Base-by-base conservation (phyloP, 1,140 invertebrate genomes). In the Bemisia tabaci region DNA sequence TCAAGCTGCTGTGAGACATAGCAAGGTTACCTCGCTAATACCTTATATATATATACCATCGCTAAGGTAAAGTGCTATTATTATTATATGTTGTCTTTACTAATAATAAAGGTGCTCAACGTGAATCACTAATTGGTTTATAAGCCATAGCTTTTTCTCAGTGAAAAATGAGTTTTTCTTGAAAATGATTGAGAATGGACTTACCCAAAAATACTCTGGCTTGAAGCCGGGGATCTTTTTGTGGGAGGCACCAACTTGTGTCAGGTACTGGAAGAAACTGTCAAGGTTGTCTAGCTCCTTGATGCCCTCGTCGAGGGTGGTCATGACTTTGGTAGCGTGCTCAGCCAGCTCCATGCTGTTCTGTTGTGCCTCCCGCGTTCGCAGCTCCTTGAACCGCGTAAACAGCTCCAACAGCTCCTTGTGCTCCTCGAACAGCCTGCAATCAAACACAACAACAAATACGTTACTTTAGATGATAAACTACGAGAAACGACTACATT, bases 301-400 rank as follows among this genome's bases (percentile, higher is more conserved):
- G 76, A 95, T 94, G 39, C 89, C 88, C 74, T 94, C 87, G 72
- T 91, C 87, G 63, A 95, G 78, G 1, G 91, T 92, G 69, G 83
- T 84, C 92, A 95, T 95, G 12, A 95, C 92, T 71, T 87, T 89
- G 66, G 84, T 86, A 21, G 92, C 92, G 73, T 95, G 92, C 73
- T 93, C 89, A 11, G 87, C 87, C 25, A 95, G 77, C 78, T 92
- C 89, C 78, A 87, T 82, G 67, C 87, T 90, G 70, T 85, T 83
- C 60, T 86, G 84, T 73, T 93, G 90, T 68, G 90, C 84, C 71
- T 94, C 89, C 70, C 85, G 85, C 25, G 90, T 92, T 70, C 85
- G 84, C 68, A 90, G 79, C 63, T 88, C 83, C 61, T 84, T 83
- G 73, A 94, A 92, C 77, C 91, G 91, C 62, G 85, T 83, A 76